Percentiles rank a stretch among this genome's conserved stretches.
Conservation (phyloP, 2,888 invertebrate genomes). For the Heliconius charithonia region DNA sequence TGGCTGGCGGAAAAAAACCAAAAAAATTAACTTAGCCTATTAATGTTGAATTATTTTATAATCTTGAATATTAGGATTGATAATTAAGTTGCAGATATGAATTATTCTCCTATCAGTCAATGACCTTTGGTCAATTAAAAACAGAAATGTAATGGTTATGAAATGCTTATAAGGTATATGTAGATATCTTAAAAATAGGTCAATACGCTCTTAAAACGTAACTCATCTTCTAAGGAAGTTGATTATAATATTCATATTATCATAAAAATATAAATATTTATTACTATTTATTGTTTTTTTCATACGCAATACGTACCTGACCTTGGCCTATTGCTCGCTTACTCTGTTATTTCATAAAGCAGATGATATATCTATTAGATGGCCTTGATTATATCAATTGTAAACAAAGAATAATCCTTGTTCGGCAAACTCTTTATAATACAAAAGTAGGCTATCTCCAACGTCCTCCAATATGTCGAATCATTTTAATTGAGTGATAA, state of each 20-base stretch:
- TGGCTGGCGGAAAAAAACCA: not conserved
- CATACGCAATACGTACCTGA: slow-evolving; percentile 11
- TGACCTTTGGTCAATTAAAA: not conserved
- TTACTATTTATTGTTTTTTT: not conserved
- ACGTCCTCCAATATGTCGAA: slow-evolving; percentile 36
- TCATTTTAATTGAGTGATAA: slow-evolving; percentile 38
- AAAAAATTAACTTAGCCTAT: not conserved
- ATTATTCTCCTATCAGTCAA: slow-evolving; percentile 10
- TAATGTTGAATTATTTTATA: not conserved
- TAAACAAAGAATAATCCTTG: slow-evolving; percentile 43
- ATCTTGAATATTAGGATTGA: not conserved
- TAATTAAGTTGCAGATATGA: not conserved
- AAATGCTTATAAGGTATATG: not conserved
- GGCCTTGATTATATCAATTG: slow-evolving; percentile 39
- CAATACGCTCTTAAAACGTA: not conserved
- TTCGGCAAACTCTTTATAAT: slow-evolving; percentile 34
- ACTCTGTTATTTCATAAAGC: slow-evolving; percentile 36
- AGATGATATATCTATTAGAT: slow-evolving; percentile 34
- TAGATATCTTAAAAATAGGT: not conserved
- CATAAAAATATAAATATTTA: slow-evolving; percentile 10
- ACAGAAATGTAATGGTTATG: not conserved
- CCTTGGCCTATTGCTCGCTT: slow-evolving; percentile 38
- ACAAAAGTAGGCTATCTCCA: slow-evolving; percentile 44
- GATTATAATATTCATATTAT: not conserved
- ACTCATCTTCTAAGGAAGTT: not conserved